Conservation (phyloP, 1,140 invertebrate genomes). For the Charaxes varanes region DNA sequence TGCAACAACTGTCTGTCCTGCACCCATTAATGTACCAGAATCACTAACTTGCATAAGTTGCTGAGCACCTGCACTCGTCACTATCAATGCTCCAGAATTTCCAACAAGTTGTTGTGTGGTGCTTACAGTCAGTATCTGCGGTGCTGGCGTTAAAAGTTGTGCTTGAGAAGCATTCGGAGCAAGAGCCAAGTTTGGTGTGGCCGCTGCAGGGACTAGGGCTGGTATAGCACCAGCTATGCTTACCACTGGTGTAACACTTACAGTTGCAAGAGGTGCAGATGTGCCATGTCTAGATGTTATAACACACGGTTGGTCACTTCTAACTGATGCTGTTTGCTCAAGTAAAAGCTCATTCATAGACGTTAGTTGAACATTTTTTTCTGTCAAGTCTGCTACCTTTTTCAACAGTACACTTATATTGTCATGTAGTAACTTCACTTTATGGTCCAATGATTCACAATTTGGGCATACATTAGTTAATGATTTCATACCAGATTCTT, state of each 20-base stretch:
- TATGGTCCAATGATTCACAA: constrained; percentile 58
- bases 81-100: constrained; percentile 63
- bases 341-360: constrained; percentile 70
- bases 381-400: constrained; percentile 59
- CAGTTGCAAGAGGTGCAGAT: constrained; percentile 63
- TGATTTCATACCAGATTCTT: constrained; percentile 41
- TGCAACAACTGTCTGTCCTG: constrained; percentile 62
- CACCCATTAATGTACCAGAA: constrained; percentile 62
- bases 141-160: constrained; percentile 59
- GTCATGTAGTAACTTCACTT: constrained; percentile 62
- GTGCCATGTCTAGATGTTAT: constrained; percentile 63
- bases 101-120: constrained; percentile 64
- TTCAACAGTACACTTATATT: constrained; percentile 64
- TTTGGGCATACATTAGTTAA: constrained; percentile 44
- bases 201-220: constrained; percentile 50
- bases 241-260: constrained; percentile 65
- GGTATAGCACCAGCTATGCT: constrained; percentile 59
- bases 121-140: constrained; percentile 63
- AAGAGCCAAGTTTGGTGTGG: constrained; percentile 52
- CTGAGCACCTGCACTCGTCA: constrained; percentile 65
- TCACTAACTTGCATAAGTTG: constrained; percentile 69
- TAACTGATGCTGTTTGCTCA: constrained; percentile 53
- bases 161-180: constrained; percentile 60
- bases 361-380: constrained; percentile 62
- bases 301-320: constrained; percentile 57